These are phyloP conservation scores for Oligia fasciuncula DNA, from an alignment of 2,888 invertebrate species.

Conservation along the genomic window DNA sequence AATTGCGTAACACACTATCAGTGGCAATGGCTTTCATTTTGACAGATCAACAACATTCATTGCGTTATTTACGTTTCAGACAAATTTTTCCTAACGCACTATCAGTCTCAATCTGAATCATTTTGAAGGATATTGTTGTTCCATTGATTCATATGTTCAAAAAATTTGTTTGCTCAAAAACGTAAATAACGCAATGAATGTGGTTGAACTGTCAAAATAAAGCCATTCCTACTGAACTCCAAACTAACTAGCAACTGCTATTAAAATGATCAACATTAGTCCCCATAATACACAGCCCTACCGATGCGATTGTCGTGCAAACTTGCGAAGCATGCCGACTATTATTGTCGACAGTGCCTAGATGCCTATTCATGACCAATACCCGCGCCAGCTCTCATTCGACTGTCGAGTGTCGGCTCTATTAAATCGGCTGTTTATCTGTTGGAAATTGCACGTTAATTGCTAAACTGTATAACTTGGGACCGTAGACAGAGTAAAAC, in stretches of 20 bases:
- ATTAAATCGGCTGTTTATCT: conserved; percentile 43
- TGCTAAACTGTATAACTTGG: neutral
- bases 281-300: conserved; percentile 24
- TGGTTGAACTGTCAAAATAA: too few species aligned
- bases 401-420: conserved; percentile 25
- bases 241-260: neutral
- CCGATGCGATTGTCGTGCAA: conserved; percentile 35
- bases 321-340: conserved; percentile 34
- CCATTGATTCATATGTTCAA: too few species aligned
- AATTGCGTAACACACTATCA: neutral
- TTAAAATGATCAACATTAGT: neutral
- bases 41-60: neutral
- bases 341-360: conserved; percentile 26
- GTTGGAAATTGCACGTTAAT: conserved; percentile 26
- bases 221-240: neutral
- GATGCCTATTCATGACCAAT: conserved; percentile 36
- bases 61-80: neutral
- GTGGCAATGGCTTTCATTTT: neutral
- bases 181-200: too few species aligned
- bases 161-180: too few species aligned
- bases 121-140: too few species aligned
- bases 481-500: too few species aligned
- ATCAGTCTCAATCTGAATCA: too few species aligned
- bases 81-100: too few species aligned
- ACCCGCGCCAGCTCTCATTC: conserved; percentile 37